A percentile compares a stretch with the other conserved stretches of the same genome.
Evolutionary conservation across 1,140 invertebrate species (phyloP).

Genomic region (Conopomorpha cramerella): DNA sequence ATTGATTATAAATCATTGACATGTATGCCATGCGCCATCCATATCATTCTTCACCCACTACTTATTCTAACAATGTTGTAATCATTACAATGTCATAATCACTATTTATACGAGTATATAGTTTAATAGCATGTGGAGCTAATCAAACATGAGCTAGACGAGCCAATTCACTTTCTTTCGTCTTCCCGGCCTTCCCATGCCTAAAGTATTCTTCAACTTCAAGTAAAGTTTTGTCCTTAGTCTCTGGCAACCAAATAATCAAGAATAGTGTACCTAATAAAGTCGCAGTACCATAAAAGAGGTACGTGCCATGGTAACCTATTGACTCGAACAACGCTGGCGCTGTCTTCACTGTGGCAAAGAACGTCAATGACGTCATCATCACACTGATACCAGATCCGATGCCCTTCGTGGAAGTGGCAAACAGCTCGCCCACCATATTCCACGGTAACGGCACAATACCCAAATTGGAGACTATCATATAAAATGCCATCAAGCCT

Average conservation of each 20-base stretch:
- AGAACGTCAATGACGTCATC: slow-evolving; percentile 65
- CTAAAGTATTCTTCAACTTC: slow-evolving; percentile 64
- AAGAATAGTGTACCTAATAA: slow-evolving; percentile 64
- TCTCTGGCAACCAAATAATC: slow-evolving; percentile 69
- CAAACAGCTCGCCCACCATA: slow-evolving; percentile 63
- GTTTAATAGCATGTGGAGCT: slow-evolving; percentile 8
- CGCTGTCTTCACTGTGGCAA: slow-evolving; percentile 67
- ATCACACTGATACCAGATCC: slow-evolving; percentile 63
- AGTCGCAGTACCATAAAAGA: slow-evolving; percentile 65
- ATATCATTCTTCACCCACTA: no score
- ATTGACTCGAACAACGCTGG: slow-evolving; percentile 58
- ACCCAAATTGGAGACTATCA: slow-evolving; percentile 47
- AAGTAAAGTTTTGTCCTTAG: slow-evolving; percentile 68
- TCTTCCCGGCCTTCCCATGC: slow-evolving; percentile 16
- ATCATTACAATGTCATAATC: no score
- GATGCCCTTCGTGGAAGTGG: slow-evolving; percentile 54
- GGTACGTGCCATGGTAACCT: slow-evolving; percentile 63
- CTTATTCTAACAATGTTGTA: no score
- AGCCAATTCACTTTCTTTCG: slow-evolving; percentile 3
- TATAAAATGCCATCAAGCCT: slow-evolving; percentile 40
- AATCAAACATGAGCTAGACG: neutral
- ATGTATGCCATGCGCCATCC: no score
- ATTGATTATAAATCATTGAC: no score
- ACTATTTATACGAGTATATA: no score
- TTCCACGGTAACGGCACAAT: slow-evolving; percentile 63